These are phyloP conservation scores for Brachystomella parvula DNA, from an alignment of 1,140 invertebrate species.

Conservation along the genomic window DNA sequence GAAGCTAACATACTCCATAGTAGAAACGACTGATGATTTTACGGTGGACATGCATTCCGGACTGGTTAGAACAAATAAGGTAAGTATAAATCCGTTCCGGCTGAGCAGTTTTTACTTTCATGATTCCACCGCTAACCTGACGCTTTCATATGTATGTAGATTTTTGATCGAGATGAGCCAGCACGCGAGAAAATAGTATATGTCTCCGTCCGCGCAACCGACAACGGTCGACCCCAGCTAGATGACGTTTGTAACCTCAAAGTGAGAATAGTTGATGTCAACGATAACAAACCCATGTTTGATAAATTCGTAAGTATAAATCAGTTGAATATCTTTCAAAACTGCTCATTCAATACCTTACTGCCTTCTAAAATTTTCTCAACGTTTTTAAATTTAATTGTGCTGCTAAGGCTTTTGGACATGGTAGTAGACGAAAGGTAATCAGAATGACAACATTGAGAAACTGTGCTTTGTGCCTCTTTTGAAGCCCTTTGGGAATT, in stretches of 20 bases:
- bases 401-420: no score
- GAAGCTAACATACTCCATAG: conserved; percentile 68
- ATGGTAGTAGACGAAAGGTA: background rate
- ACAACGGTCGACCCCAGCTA: conserved; percentile 71
- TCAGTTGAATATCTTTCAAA: conserved; percentile 9
- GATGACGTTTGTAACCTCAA: conserved; percentile 81
- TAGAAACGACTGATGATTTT: conserved; percentile 69
- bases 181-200: conserved; percentile 73
- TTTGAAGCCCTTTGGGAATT: background rate
- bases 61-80: conserved; percentile 62
- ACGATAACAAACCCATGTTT: conserved; percentile 77
- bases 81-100: conserved; percentile 37
- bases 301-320: conserved; percentile 69
- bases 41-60: conserved; percentile 65
- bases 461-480: background rate
- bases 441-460: no score
- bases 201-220: conserved; percentile 69
- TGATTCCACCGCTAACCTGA: background rate
- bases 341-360: conserved; percentile 7
- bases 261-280: conserved; percentile 65
- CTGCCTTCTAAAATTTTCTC: background rate
- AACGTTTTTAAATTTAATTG: background rate
- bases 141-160: conserved; percentile 42
- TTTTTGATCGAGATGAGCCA: conserved; percentile 77
- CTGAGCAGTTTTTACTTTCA: conserved; percentile 3